Conservation (phyloP, 2,888 invertebrate genomes). For the Lissonota sp. region DNA sequence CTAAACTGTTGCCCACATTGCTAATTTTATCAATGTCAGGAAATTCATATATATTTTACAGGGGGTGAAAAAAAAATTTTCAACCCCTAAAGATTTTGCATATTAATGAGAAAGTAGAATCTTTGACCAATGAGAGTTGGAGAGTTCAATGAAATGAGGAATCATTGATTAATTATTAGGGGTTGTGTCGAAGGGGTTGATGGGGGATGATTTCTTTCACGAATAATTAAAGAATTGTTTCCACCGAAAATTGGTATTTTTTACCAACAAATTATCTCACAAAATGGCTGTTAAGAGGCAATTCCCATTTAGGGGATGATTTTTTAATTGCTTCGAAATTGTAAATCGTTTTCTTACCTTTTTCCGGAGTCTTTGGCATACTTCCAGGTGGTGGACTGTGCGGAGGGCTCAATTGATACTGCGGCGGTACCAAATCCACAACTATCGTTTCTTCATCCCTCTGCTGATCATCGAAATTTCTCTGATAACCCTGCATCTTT, state of each 20-base stretch:
- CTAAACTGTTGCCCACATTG: background rate
- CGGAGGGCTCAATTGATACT: conserved; percentile 77
- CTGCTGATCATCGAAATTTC: conserved; percentile 77
- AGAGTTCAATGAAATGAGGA: background rate
- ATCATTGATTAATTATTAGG: background rate
- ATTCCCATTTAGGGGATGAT: background rate
- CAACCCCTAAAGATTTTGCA: too few relatives aligned
- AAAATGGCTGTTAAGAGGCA: background rate
- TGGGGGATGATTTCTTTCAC: conserved; percentile 9
- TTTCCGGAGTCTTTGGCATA: conserved; percentile 72
- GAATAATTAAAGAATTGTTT: conserved; percentile 7
- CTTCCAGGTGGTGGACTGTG: conserved; percentile 73
- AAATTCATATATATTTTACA: too few relatives aligned
- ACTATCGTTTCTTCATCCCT: conserved; percentile 84
- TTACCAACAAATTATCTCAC: background rate
- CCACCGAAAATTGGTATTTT: background rate
- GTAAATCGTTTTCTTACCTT: conserved; percentile 66
- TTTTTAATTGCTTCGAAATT: background rate
- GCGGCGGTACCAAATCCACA: conserved; percentile 86
- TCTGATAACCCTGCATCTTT: conserved; percentile 76
- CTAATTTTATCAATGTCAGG: too few relatives aligned
- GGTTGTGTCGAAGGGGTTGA: background rate
- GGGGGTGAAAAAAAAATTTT: too few relatives aligned
- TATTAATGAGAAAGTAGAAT: too few relatives aligned
- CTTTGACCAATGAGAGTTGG: too few relatives aligned